Evolutionary conservation across 2,113 vertebrate genomes (phyloP).

Genomic region (Pollimyrus isidori): DNA sequence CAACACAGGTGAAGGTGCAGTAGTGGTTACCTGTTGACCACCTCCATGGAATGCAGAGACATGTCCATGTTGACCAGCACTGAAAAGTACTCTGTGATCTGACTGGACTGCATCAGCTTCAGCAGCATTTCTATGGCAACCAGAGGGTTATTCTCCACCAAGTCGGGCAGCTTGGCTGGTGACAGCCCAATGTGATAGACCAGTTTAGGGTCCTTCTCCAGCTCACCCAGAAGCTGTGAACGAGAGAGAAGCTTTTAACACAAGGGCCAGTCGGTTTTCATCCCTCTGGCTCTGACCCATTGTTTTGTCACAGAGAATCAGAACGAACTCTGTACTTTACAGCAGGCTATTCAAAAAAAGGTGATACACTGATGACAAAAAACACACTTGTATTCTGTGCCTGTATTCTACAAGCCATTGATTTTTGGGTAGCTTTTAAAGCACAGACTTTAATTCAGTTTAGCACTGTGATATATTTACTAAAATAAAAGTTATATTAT

Average conservation of each 20-base stretch:
- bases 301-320: background rate
- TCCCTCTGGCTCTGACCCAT: background rate
- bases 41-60: constrained; percentile 98
- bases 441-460: background rate
- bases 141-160: constrained; percentile 97
- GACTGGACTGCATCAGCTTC: constrained; percentile 97
- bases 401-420: background rate
- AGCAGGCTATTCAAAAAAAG: background rate
- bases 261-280: background rate
- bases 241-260: background rate
- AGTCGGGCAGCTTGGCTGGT: constrained; percentile 87
- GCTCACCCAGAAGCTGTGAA: constrained; percentile 80
- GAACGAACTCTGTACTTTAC: background rate
- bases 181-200: constrained; percentile 95
- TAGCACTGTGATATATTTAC: background rate
- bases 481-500: background rate
- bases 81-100: constrained; percentile 98
- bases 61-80: constrained; percentile 99
- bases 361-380: no score
- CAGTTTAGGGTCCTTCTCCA: constrained; percentile 94
- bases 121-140: constrained; percentile 98
- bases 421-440: background rate
- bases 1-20: background rate
- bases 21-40: constrained; percentile 86
- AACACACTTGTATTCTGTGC: background rate